phyloP scores from a whole-genome alignment of 2,797 vertebrate genomes.

The Perodicticus potto region DNA sequence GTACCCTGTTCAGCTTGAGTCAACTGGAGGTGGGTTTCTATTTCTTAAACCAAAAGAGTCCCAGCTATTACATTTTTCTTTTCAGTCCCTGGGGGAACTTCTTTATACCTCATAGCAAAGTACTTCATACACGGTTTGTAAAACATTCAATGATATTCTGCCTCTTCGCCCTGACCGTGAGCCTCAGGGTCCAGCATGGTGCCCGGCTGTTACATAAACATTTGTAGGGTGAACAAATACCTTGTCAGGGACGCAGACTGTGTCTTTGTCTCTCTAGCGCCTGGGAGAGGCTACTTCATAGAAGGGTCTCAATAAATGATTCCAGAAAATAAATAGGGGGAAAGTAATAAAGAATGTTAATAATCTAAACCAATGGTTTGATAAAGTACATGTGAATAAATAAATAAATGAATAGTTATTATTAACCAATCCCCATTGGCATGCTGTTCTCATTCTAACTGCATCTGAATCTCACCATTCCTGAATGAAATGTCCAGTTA shows the following conservation, averaged over 20 bases:
- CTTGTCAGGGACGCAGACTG: neutral
- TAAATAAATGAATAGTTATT: constrained; percentile 69
- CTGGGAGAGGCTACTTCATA: neutral
- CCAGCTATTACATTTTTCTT: constrained; percentile 14
- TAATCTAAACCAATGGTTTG: constrained; percentile 36
- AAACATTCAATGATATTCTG: constrained; percentile 56
- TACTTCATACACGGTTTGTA: neutral
- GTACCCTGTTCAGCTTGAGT: neutral
- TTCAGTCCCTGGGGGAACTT: constrained; percentile 15
- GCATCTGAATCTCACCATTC: constrained; percentile 61
- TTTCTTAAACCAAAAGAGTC: constrained; percentile 5
- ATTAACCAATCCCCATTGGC: constrained; percentile 68
- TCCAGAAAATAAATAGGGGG: constrained; percentile 30
- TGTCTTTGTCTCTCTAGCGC: constrained; percentile 50
- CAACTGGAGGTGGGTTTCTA: constrained; percentile 1
- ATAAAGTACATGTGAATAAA: constrained; percentile 48
- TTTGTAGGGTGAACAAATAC: constrained; percentile 34
- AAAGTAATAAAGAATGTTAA: constrained; percentile 32
- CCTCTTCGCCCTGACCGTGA: neutral
- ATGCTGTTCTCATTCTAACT: constrained; percentile 63
- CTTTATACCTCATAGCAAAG: constrained; percentile 60
- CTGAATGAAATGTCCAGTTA: constrained; percentile 83
- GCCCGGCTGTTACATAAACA: constrained; percentile 13
- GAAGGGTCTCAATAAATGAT: constrained; percentile 42
- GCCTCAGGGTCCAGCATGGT: neutral